A percentile compares a stretch with the other conserved stretches of the same genome.
Conservation (phyloP, 2,888 invertebrate genomes). For the Meteorus colon region DNA sequence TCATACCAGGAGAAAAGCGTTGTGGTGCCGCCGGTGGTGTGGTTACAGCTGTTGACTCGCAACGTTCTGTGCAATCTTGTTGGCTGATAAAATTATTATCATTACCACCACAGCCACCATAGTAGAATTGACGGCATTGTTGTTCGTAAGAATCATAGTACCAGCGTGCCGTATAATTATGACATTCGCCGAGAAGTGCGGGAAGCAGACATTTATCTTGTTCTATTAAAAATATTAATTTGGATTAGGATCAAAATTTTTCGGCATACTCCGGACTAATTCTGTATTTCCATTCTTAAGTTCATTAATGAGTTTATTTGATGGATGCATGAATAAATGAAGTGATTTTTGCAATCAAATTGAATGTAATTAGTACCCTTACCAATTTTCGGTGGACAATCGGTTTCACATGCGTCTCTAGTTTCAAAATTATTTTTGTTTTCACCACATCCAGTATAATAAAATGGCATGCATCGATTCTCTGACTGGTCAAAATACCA, state of each 20-base stretch:
- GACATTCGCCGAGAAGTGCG: slow-evolving; percentile 85
- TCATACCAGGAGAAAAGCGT: slow-evolving; percentile 65
- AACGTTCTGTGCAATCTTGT: slow-evolving; percentile 80
- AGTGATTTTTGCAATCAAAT: neutral
- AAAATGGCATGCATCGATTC: slow-evolving; percentile 93
- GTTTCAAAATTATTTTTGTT: slow-evolving; percentile 90
- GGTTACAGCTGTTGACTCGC: slow-evolving; percentile 75
- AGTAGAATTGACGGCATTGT: slow-evolving; percentile 87
- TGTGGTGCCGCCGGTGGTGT: slow-evolving; percentile 57
- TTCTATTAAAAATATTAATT: slow-evolving; percentile 68
- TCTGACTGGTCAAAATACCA: slow-evolving; percentile 91
- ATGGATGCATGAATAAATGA: neutral
- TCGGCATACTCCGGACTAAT: too few relatives aligned
- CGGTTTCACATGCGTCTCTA: slow-evolving; percentile 82
- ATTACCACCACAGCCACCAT: slow-evolving; percentile 95
- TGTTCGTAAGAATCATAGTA: slow-evolving; percentile 86
- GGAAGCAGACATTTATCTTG: slow-evolving; percentile 85
- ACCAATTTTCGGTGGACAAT: slow-evolving; percentile 88
- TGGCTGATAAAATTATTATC: slow-evolving; percentile 86
- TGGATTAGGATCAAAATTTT: neutral
- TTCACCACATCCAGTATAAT: slow-evolving; percentile 93
- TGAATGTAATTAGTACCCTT: slow-evolving; percentile 74
- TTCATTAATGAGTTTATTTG: neutral
- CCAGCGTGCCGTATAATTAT: slow-evolving; percentile 84
- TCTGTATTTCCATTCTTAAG: neutral